Base-by-base conservation (phyloP, 2,113 vertebrate genomes). In the Saccopteryx leptura region DNA sequence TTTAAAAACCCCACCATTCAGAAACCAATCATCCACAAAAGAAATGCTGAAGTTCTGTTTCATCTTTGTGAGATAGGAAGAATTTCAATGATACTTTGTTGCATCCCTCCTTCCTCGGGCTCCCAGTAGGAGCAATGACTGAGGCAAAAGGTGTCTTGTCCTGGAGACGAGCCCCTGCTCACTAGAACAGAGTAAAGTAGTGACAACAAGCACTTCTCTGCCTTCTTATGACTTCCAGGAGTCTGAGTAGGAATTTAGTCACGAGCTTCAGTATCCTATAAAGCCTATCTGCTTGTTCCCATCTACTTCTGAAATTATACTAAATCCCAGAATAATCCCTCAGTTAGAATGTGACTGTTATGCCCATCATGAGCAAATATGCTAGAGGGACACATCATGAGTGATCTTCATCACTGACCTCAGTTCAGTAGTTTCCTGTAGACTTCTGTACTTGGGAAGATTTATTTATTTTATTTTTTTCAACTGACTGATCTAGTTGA, bases 221-320 rank as follows among this genome's bases (percentile, higher is more conserved):
- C 24, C 33, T 72, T 72, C 9, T 21, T 65, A 82, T 65, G 21
- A 1, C 26, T 90, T 95, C 63, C 54, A 81, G 21, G 31, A 31
- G 18, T 80, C 76, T 78, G 52, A 78, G 18, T 21, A 60, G 61
- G 13, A 81, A 89, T 85, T 74, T 79, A 60, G 12, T n/a, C 50
- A 79, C n/a, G 8, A 92, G 28, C 31, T 80, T 88, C 5, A 6
- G 28, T 69, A 19, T 88, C 52, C 65, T 76, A 2, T 52, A 84
- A 76, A 95, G 56, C 7, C 72, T 48, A 63, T 17, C 39, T 84
- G 33, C 18, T 91, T 90, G 13, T 88, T 12, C 33, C 31, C 7
- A 71, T 72, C 18, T 58, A 88, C 31, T 97, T 95, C 52, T 74
- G 31, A 80, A 92, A 91, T 85, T 95, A 23, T 87, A 72, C 48